These are phyloP conservation scores for Andricus quercusramuli DNA, from an alignment of 2,888 invertebrate species.

Conservation along the genomic window DNA sequence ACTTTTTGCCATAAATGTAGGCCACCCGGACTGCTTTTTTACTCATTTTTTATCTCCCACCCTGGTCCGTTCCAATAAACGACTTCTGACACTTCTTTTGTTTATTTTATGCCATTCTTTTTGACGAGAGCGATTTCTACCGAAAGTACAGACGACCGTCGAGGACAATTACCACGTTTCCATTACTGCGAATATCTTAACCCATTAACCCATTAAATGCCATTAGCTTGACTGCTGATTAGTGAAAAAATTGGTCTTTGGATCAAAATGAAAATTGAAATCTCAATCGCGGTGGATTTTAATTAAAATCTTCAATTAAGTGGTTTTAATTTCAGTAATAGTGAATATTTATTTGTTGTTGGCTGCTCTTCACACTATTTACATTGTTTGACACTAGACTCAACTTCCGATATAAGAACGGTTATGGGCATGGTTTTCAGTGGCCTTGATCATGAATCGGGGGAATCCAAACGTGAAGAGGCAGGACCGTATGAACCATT, in stretches of 20 bases:
- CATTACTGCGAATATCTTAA: background rate
- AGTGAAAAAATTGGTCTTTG: background rate
- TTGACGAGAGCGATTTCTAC: slow-evolving; percentile 19
- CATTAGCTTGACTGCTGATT: background rate
- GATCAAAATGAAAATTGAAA: no score
- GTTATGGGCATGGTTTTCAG: no score
- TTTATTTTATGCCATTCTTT: slow-evolving; percentile 31
- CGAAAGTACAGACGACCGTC: background rate
- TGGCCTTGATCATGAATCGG: no score
- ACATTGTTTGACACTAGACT: no score
- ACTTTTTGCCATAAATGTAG: slow-evolving; percentile 36
- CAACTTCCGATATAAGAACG: no score
- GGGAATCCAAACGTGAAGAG: no score
- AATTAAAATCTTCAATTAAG: no score
- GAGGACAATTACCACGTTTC: background rate
- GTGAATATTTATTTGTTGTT: no score
- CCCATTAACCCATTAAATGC: slow-evolving; percentile 7
- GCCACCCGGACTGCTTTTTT: slow-evolving; percentile 12
- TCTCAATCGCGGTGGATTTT: no score
- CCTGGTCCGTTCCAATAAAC: slow-evolving; percentile 47
- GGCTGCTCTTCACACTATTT: no score
- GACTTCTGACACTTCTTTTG: slow-evolving; percentile 40
- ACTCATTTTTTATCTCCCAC: slow-evolving; percentile 44
- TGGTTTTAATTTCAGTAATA: no score
- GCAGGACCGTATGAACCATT: no score